phyloP scores from a whole-genome alignment of 53 echinoderm and acorn worm species.

The Temnopleurus reevesii region DNA sequence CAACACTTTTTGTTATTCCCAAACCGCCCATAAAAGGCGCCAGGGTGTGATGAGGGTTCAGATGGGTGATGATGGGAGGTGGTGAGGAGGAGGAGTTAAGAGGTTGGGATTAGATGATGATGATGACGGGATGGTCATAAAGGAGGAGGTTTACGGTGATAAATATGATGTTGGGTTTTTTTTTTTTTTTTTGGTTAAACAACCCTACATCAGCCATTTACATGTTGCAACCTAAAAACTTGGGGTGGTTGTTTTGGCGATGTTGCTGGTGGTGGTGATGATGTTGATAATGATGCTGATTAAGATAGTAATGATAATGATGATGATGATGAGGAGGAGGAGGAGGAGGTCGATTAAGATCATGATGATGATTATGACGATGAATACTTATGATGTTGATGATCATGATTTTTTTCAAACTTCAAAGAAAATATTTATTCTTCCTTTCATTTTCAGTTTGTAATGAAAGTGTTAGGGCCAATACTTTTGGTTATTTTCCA shows the following conservation, averaged over 20 bases:
- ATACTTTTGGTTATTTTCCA: conserved; percentile 29
- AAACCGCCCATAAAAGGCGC: conserved; percentile 16
- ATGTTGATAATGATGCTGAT: neutral
- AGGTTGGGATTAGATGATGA: neutral
- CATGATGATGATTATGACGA: neutral
- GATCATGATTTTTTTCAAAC: neutral
- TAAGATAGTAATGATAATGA: neutral
- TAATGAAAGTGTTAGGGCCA: neutral
- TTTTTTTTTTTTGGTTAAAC: no score
- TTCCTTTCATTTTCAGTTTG: neutral
- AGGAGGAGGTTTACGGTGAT: neutral
- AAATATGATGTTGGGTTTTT: no score
- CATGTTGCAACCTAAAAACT: no score
- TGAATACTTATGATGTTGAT: neutral
- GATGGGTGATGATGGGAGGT: conserved; percentile 1
- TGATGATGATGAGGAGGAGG: neutral
- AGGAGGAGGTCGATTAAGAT: no score
- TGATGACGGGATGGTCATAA: neutral
- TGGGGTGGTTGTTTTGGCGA: neutral
- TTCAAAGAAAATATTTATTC: neutral
- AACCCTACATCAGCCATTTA: no score
- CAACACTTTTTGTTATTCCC: conserved; percentile 36
- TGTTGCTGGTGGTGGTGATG: neutral
- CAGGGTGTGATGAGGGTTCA: neutral
- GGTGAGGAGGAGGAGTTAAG: neutral